Percentiles rank a stretch among this genome's conserved stretches.
phyloP scores from a whole-genome alignment of 2,797 vertebrate species.

The Anabas testudineus region DNA sequence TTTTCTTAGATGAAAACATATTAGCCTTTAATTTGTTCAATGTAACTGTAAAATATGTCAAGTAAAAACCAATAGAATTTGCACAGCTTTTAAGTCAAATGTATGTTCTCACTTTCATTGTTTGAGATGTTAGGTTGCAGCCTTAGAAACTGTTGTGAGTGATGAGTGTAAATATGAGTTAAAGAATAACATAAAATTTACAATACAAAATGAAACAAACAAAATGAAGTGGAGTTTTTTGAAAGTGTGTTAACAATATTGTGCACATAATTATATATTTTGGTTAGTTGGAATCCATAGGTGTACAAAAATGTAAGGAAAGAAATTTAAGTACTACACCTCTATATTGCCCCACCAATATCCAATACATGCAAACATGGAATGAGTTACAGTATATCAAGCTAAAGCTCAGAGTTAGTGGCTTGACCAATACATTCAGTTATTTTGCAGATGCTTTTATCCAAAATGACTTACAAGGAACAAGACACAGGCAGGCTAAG shows the following conservation, averaged over 20 bases:
- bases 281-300: not conserved
- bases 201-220: not conserved
- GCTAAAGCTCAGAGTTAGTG: not conserved
- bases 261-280: not conserved
- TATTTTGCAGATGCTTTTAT: too few species aligned
- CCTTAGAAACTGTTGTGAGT: not conserved
- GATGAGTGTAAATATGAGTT: not conserved
- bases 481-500: too few species aligned
- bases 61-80: not conserved
- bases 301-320: not conserved
- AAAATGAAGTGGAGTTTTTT: not conserved
- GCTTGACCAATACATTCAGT: too few species aligned
- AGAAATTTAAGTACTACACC: too few species aligned
- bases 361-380: not conserved
- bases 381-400: not conserved
- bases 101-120: not conserved
- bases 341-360: not conserved
- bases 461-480: too few species aligned
- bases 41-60: not conserved
- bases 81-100: too few species aligned
- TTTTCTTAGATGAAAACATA: constrained; percentile 9
- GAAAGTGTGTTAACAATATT: not conserved
- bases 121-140: not conserved
- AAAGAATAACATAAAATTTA: too few species aligned
- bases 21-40: not conserved